Percentiles rank a stretch among this genome's conserved stretches.
Evolutionary conservation across 2,888 invertebrate genomes (phyloP).

Genomic region (Antheraea assamensis): DNA sequence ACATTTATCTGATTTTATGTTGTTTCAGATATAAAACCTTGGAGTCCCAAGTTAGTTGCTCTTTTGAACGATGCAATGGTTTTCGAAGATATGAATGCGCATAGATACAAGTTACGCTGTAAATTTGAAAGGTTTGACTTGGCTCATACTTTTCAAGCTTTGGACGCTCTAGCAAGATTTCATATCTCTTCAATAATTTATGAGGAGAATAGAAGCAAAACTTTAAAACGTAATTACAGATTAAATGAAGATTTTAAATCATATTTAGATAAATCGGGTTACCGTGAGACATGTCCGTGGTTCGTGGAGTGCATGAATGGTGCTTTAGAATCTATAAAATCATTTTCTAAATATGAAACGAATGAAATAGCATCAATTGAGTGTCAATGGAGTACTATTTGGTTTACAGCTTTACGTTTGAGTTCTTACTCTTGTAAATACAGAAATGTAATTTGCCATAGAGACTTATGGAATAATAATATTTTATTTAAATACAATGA

Average conservation of each 20-base stretch:
- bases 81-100: conserved; percentile 66
- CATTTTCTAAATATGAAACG: conserved; percentile 55
- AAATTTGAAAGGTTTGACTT: conserved; percentile 69
- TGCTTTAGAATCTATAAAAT: conserved; percentile 58
- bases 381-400: conserved; percentile 54
- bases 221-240: conserved; percentile 44
- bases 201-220: conserved; percentile 67
- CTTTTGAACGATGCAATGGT: conserved; percentile 59
- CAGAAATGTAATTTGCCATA: conserved; percentile 81
- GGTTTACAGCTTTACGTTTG: conserved; percentile 53
- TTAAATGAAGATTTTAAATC: conserved; percentile 55
- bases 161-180: conserved; percentile 72
- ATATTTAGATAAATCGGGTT: conserved; percentile 54
- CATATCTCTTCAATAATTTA: conserved; percentile 79
- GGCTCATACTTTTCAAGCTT: conserved; percentile 69
- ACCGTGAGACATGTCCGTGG: conserved; percentile 54
- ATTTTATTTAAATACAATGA: conserved; percentile 77
- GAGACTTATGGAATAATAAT: conserved; percentile 85
- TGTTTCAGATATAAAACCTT: conserved; percentile 57
- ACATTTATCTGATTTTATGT: neutral
- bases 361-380: conserved; percentile 47
- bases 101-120: conserved; percentile 55
- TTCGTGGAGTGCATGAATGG: conserved; percentile 64
- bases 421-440: conserved; percentile 46
- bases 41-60: conserved; percentile 60